Percentiles rank a stretch among this genome's conserved stretches.
phyloP scores from a whole-genome alignment of 2,888 invertebrate species.

The Epistrophe grossulariae region DNA sequence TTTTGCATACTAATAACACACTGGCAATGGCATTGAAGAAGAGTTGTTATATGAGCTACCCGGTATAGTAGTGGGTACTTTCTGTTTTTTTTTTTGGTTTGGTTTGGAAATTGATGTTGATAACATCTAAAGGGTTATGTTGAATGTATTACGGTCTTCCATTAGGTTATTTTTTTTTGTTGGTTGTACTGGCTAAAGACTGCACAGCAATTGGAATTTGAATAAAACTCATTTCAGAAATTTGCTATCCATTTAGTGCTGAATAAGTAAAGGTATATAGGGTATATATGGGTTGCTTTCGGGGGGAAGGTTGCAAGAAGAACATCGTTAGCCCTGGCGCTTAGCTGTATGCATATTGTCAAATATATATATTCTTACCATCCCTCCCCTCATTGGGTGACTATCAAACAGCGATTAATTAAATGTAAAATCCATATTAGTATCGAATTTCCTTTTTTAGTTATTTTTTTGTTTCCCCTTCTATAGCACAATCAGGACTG shows the following conservation, averaged over 20 bases:
- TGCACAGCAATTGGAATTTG: constrained; percentile 71
- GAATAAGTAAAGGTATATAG: background rate
- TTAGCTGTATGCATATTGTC: background rate
- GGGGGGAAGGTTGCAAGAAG: background rate
- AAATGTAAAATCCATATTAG: constrained; percentile 78
- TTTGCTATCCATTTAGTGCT: constrained; percentile 51
- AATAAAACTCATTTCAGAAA: constrained; percentile 71
- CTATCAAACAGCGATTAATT: constrained; percentile 78
- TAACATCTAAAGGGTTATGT: constrained; percentile 71
- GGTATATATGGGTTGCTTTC: background rate
- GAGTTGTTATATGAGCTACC: constrained; percentile 13
- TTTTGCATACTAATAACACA: constrained; percentile 74
- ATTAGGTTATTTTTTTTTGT: constrained; percentile 15
- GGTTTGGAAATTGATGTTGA: constrained; percentile 63
- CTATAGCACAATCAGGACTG: constrained; percentile 12
- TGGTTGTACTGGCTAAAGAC: constrained; percentile 31
- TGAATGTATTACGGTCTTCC: constrained; percentile 45
- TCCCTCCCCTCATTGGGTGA: constrained; percentile 37
- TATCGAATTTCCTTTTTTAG: constrained; percentile 50
- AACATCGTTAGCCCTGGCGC: background rate
- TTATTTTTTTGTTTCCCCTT: background rate
- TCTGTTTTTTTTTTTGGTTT: constrained; percentile 27
- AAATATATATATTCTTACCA: background rate
- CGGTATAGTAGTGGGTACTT: background rate
- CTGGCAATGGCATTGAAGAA: constrained; percentile 54